phyloP scores from a whole-genome alignment of 2,113 vertebrate species.

The Egretta garzetta region DNA sequence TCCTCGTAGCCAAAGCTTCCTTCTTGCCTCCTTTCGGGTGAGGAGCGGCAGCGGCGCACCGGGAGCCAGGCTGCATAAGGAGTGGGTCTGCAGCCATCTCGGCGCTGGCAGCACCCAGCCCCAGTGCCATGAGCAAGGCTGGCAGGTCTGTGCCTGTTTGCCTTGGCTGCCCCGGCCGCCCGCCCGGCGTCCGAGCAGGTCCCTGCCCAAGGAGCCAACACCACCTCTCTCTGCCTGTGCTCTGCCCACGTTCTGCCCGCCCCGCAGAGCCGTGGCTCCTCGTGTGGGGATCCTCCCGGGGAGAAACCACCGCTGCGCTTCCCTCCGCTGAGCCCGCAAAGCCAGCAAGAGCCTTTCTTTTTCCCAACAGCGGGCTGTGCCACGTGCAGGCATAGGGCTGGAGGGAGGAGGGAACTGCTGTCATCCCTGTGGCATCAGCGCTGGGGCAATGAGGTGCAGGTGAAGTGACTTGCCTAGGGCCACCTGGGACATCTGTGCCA shows the following conservation, averaged over 20 bases:
- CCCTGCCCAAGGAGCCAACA: not conserved
- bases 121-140: not conserved
- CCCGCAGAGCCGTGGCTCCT: not conserved
- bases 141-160: not conserved
- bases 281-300: rapidly evolving
- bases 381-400: rapidly evolving
- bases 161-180: not conserved
- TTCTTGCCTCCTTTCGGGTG: not conserved
- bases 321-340: rapidly evolving
- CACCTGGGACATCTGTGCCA: not conserved
- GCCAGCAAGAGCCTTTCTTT: not conserved
- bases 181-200: rapidly evolving
- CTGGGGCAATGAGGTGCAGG: not conserved
- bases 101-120: not conserved
- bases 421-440: rapidly evolving
- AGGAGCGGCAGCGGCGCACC: not conserved
- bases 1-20: not conserved
- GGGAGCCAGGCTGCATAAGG: rapidly evolving
- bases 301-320: not conserved
- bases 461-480: not conserved
- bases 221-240: not conserved
- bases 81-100: not conserved
- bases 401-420: not conserved
- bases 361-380: not conserved
- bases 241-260: not conserved